These are phyloP conservation scores for Reticulitermes speratus DNA, from an alignment of 1,140 invertebrate genomes.

Conservation along the genomic window DNA sequence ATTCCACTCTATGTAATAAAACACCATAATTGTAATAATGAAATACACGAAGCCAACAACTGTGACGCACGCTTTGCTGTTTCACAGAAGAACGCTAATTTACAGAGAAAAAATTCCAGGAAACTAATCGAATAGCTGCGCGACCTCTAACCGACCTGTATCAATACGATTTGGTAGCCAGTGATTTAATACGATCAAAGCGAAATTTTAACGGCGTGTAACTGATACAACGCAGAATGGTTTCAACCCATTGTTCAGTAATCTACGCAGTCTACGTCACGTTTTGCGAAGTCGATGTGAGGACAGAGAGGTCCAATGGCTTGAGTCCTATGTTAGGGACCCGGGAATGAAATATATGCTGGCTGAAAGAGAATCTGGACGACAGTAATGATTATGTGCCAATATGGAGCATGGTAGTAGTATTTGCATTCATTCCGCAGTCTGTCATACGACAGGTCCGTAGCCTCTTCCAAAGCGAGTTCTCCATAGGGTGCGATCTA, in stretches of 20 bases:
- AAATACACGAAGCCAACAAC: not conserved
- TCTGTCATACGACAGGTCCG: too few relatives aligned
- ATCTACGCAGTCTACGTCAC: not conserved
- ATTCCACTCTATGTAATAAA: not conserved
- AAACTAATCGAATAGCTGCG: not conserved
- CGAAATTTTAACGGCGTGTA: not conserved
- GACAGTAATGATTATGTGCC: too few relatives aligned
- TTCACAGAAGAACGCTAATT: not conserved
- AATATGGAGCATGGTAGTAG: too few relatives aligned
- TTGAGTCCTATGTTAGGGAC: not conserved
- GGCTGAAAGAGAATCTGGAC: too few relatives aligned
- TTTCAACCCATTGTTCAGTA: not conserved
- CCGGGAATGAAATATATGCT: too few relatives aligned
- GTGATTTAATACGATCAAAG: not conserved
- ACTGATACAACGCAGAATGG: not conserved
- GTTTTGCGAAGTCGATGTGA: not conserved
- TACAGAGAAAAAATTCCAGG: not conserved
- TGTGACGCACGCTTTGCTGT: not conserved
- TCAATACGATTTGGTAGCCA: not conserved
- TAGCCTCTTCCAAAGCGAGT: too few relatives aligned
- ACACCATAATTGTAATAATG: not conserved
- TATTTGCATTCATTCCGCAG: too few relatives aligned
- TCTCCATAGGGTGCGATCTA: too few relatives aligned
- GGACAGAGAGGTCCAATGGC: not conserved
- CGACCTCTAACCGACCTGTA: not conserved